Base-by-base conservation (phyloP, 2,797 vertebrate species). In the Lacerta bilineata region DNA sequence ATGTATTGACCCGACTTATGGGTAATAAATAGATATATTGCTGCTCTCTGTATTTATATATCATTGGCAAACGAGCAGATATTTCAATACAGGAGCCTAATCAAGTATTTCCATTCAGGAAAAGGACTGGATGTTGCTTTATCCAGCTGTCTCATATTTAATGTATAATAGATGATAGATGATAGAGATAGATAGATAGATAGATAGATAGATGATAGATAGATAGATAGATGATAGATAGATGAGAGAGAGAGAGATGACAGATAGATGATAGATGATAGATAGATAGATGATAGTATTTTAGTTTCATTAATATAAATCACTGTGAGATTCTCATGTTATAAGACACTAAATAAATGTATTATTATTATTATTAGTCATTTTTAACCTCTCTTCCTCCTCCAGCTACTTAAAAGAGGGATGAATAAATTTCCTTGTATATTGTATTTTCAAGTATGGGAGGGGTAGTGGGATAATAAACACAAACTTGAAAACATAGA, bases 21-120 rank as follows among this genome's bases (percentile, higher is more conserved):
- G 85, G 81, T 86, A 83, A 55, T 33, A 84, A 33, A 82, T 83
- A 33, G 17, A 29, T 8, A 39, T 91, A 64, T 61, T 88, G 78
- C 66, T 88, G 6, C 72, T 92, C 89, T 83, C n/a, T 20, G 27
- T 91, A 93, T 89, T 78, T 15, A 61, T 39, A 33, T 27, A 90
- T n/a, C 10, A 41, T 69, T 80, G 80, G 83, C 90, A 86, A 93
- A 66, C 93, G 88, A 91, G 82, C 7, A 64, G 87, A 77, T 33
- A 3, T 66, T 46, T 77, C 76, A 29, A 69, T 68, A 92, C 91
- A 8, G 83, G 88, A 81, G 4, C 50, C 39, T 82, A 91, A n/a
- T 18, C 29, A 90, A 69, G 90, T 29, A 68, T 36, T 88, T 89
- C 91, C 79, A 91, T 80, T 89, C 50, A 85, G 77, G 59, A 43